These are phyloP conservation scores for Oreochromis spilurus DNA, from an alignment of 2,113 vertebrate genomes.

Conservation along the genomic window DNA sequence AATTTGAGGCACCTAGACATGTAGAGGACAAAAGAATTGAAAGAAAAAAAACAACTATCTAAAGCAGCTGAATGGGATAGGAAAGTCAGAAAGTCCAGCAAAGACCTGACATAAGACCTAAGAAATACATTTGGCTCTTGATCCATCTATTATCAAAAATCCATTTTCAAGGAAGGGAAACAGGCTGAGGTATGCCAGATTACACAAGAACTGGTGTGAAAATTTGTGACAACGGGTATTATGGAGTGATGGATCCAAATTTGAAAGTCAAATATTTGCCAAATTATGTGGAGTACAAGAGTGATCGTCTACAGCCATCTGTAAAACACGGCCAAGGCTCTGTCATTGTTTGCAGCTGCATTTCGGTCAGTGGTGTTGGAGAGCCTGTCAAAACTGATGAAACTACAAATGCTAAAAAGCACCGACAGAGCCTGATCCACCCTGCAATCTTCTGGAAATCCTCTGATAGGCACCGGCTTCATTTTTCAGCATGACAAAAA, in stretches of 20 bases:
- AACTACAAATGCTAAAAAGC: neutral
- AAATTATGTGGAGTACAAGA: neutral
- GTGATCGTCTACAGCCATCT: neutral
- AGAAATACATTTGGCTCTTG: neutral
- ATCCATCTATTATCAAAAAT: neutral
- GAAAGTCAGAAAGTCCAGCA: neutral
- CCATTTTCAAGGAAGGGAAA: neutral
- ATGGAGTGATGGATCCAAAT: neutral
- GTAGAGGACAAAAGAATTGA: rapidly evolving
- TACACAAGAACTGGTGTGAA: neutral
- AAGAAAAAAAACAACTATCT: rapidly evolving
- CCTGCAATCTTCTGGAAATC: neutral
- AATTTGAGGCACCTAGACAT: neutral
- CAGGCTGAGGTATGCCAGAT: neutral
- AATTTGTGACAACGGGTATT: neutral
- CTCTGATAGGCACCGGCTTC: neutral
- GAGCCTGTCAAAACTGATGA: neutral
- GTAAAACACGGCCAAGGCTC: neutral
- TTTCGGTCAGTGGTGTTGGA: neutral
- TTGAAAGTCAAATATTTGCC: neutral
- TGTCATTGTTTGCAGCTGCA: neutral
- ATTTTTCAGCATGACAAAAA: neutral
- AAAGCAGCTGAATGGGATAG: neutral
- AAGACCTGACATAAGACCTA: neutral
- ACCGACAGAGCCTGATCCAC: neutral